phyloP scores from a whole-genome alignment of 2,797 vertebrate genomes.

The Molothrus aeneus region DNA sequence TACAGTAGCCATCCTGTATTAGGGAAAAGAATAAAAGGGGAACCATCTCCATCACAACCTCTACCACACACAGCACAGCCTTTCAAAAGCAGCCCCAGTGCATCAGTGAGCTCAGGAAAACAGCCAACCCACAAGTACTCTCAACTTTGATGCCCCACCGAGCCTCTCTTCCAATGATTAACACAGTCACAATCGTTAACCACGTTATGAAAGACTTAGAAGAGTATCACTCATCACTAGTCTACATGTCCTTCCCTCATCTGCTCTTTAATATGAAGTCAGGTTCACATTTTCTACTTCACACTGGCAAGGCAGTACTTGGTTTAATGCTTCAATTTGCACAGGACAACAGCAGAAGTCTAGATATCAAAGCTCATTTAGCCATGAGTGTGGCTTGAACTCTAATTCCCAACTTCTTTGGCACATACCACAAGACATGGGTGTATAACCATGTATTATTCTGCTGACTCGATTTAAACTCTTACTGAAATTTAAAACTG shows the following conservation, averaged over 20 bases:
- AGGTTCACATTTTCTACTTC: background rate
- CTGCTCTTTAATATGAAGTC: background rate
- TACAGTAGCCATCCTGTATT: background rate
- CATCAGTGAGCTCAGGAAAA: background rate
- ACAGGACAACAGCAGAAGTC: background rate
- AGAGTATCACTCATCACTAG: background rate
- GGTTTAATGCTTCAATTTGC: background rate
- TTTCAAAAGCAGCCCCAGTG: background rate
- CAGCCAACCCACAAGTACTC: background rate
- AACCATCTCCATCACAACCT: background rate
- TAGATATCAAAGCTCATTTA: background rate
- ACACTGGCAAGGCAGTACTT: background rate
- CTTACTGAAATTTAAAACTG: background rate
- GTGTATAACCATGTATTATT: background rate
- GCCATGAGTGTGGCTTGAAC: no score
- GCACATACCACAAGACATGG: background rate
- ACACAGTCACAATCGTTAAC: background rate
- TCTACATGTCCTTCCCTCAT: background rate
- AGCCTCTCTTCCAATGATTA: background rate
- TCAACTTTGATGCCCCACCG: background rate
- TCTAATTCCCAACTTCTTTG: background rate
- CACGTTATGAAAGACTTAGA: background rate
- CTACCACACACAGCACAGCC: background rate
- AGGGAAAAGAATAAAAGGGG: background rate
- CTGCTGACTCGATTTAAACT: background rate